These are phyloP conservation scores for Augochlorella aurata DNA, from an alignment of 2,888 invertebrate species.

Conservation along the genomic window DNA sequence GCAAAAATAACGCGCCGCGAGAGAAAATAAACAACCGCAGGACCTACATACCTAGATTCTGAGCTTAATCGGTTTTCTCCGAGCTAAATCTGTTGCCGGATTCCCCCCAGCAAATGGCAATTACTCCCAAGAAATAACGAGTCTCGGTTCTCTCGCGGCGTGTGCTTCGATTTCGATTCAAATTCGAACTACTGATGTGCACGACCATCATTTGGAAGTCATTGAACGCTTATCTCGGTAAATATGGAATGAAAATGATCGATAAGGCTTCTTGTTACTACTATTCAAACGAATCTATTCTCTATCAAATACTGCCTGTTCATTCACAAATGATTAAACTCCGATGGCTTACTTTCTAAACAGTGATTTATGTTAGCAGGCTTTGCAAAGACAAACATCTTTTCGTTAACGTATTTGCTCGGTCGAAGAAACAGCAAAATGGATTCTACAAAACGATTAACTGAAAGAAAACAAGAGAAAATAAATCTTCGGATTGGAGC, in stretches of 20 bases:
- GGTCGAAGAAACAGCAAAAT: neutral
- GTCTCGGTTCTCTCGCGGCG: neutral
- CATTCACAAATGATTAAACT: too few species aligned
- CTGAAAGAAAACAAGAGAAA: neutral
- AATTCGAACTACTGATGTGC: neutral
- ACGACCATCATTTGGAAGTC: neutral
- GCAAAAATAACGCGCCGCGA: constrained; percentile 34
- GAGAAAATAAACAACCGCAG: constrained; percentile 47
- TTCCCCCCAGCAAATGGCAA: constrained; percentile 15
- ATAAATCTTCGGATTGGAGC: neutral
- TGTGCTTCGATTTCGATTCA: constrained; percentile 1
- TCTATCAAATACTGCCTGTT: too few species aligned
- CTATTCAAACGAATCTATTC: too few species aligned
- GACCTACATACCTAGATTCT: constrained; percentile 59
- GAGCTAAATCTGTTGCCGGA: constrained; percentile 41
- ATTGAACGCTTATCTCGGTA: neutral
- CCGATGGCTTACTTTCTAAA: too few species aligned
- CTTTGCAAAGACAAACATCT: too few species aligned
- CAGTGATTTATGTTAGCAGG: too few species aligned
- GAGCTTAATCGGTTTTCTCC: constrained; percentile 53
- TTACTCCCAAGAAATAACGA: constrained; percentile 11
- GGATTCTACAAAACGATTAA: neutral
- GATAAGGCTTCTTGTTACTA: neutral
- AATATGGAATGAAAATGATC: neutral
- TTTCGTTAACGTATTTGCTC: too few species aligned